phyloP scores from a whole-genome alignment of 1,140 invertebrate species.

The Pectinophora gossypiella region DNA sequence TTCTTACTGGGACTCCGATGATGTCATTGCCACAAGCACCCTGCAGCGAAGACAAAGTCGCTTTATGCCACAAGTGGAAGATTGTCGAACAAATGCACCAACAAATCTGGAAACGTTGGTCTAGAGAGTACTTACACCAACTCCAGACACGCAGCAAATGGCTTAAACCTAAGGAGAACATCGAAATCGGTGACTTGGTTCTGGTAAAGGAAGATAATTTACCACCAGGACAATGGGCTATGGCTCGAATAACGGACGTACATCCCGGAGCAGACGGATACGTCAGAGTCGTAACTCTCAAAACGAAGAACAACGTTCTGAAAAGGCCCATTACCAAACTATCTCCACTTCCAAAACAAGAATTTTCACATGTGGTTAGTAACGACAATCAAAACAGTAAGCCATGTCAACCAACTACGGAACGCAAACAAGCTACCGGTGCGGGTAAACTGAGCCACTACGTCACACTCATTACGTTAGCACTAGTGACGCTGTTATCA shows the following conservation, averaged over 20 bases:
- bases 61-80: background rate
- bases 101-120: background rate
- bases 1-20: background rate
- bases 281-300: conserved; percentile 22
- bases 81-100: background rate
- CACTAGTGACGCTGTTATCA: background rate
- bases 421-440: too few species aligned
- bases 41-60: background rate
- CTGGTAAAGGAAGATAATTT: conserved; percentile 23
- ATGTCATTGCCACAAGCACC: background rate
- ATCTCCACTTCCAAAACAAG: background rate
- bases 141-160: background rate
- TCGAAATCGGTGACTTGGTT: background rate
- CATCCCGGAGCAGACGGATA: conserved; percentile 32
- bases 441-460: background rate
- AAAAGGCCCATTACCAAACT: background rate
- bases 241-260: conserved; percentile 27
- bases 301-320: background rate
- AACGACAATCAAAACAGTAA: too few species aligned
- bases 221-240: conserved; percentile 32
- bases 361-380: too few species aligned
- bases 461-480: background rate
- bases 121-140: background rate
- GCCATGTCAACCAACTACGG: too few species aligned
- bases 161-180: background rate